Evolutionary conservation across 2,113 vertebrate species (phyloP), one percentile per base, ranked within the genome.

Genomic region (Rhabdomys dilectus): DNA sequence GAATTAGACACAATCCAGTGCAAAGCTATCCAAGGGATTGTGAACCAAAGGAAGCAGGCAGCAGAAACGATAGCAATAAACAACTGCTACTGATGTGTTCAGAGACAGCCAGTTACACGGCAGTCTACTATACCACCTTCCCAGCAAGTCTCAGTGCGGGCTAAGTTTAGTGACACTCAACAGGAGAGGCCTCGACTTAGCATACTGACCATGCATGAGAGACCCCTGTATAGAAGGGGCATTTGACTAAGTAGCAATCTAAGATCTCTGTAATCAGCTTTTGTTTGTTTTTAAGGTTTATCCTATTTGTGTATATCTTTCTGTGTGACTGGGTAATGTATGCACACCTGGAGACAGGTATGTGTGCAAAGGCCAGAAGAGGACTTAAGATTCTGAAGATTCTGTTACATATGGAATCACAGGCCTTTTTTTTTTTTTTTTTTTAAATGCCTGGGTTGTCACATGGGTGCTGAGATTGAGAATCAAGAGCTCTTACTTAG

Each of bases 61-160:
- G 73, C 45, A 90, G 73, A 85, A 91, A 78, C 66, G 82, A 84
- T n/a, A 94, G 91, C 22, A 77, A 78, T 68, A 70, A 94, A 89
- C 73, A 84, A 58, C n/a, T 73, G 48, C 60, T n/a, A 81, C 56
- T 36, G 70, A 72, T 80, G 51, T 91, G 75, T 89, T 96, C 42
- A 92, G 58, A 90, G 58, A 93, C 2, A 94, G 22, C 7, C 62
- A 80, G 21, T 48, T 75, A 58, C 2, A 7, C 31, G 66, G 88
- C 45, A 75, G 60, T 42, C 48, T 34, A 51, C 80, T 88, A n/a
- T 89, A 64, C 26, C 34, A 91, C 39, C 36, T 82, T 93, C 53
- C 56, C 60, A 58, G 13, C 39, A 93, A 66, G 21, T 89, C 39
- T 93, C 29, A 89, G 36, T 60, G n/a, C 77, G 39, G 78, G 84